Percentiles rank a stretch among this genome's conserved stretches.
These are phyloP conservation scores for Chironomus striatipennis DNA, from an alignment of 1,140 invertebrate genomes.

Conservation along the genomic window DNA sequence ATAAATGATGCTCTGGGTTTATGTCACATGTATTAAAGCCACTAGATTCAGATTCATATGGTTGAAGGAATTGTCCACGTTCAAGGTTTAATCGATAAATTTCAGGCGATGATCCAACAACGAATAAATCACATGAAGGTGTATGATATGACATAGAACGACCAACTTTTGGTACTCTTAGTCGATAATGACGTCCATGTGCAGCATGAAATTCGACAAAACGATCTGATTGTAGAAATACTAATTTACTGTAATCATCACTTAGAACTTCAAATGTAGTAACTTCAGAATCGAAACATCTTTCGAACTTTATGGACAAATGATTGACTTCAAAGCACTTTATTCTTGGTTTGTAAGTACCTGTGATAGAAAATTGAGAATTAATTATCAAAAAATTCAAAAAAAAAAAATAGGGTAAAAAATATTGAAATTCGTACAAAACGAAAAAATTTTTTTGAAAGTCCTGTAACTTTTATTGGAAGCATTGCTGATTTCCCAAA, in stretches of 20 bases:
- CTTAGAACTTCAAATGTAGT: constrained; percentile 78
- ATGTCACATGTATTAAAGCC: constrained; percentile 80
- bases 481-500: no score
- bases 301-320: constrained; percentile 95
- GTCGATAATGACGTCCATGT: constrained; percentile 80
- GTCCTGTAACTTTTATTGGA: no score
- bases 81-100: constrained; percentile 94
- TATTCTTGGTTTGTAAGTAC: constrained; percentile 93
- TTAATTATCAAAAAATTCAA: no score
- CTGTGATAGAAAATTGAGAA: no score
- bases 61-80: constrained; percentile 85
- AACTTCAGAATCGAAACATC: constrained; percentile 95
- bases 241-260: constrained; percentile 81
- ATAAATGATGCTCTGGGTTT: constrained; percentile 80
- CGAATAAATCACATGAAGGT: constrained; percentile 82
- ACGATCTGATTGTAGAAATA: constrained; percentile 76
- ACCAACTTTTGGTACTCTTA: constrained; percentile 92
- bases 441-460: no score
- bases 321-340: constrained; percentile 95
- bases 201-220: constrained; percentile 93
- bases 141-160: constrained; percentile 88
- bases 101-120: constrained; percentile 81
- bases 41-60: constrained; percentile 64
- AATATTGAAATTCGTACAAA: no score
- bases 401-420: no score